These are phyloP conservation scores for Scelioninae gen. 1 DNA, from an alignment of 2,888 invertebrate genomes.

Conservation along the genomic window DNA sequence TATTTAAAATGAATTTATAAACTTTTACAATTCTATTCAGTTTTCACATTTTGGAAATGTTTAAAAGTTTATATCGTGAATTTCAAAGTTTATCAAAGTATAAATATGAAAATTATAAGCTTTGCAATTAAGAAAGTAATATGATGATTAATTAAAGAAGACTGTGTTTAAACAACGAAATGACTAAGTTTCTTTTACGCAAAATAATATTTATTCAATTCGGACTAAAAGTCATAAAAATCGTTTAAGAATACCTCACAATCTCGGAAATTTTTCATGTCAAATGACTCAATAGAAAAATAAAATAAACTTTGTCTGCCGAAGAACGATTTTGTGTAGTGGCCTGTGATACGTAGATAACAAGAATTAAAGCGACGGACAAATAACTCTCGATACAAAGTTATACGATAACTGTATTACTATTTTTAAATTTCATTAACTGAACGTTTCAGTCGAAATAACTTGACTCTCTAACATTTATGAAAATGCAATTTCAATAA, in stretches of 20 bases:
- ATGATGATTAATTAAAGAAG: too few species aligned
- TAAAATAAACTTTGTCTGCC: slow-evolving; percentile 16
- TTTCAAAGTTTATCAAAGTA: too few species aligned
- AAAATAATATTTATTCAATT: too few species aligned
- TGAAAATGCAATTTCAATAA: slow-evolving; percentile 8
- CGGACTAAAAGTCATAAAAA: neutral
- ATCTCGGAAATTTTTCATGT: neutral
- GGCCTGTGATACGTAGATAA: slow-evolving; percentile 57
- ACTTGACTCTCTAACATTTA: slow-evolving; percentile 14
- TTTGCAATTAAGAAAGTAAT: too few species aligned
- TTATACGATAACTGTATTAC: slow-evolving; percentile 40
- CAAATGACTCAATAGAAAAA: slow-evolving; percentile 17
- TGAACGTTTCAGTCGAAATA: slow-evolving; percentile 4
- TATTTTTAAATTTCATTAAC: slow-evolving; percentile 44
- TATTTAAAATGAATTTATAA: neutral
- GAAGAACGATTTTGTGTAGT: slow-evolving; percentile 47
- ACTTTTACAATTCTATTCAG: neutral
- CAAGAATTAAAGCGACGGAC: slow-evolving; percentile 35
- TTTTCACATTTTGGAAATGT: too few species aligned
- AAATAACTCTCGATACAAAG: slow-evolving; percentile 31
- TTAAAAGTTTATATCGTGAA: too few species aligned
- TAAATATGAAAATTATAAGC: too few species aligned
- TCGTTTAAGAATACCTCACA: neutral
- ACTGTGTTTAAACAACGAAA: too few species aligned
- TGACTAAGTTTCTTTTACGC: too few species aligned